These are phyloP conservation scores for Drosophila sp. DNA, from an alignment of 1,140 invertebrate genomes.

Conservation along the genomic window DNA sequence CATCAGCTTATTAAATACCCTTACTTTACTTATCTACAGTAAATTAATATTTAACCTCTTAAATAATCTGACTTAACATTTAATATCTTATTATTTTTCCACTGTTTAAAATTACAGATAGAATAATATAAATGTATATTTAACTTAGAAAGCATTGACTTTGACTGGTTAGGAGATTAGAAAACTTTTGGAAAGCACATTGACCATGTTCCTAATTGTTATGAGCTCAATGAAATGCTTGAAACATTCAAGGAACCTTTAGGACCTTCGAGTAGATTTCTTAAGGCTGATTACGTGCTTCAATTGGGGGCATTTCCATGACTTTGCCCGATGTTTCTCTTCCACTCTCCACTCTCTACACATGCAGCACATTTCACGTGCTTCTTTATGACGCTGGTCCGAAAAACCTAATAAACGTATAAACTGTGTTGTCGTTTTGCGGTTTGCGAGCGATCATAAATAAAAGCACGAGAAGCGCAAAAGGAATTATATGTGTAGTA, in stretches of 20 bases:
- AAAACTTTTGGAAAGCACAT: slow-evolving; percentile 3
- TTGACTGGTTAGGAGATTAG: too few relatives aligned
- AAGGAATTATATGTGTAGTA: slow-evolving; percentile 38
- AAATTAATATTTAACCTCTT: too few relatives aligned
- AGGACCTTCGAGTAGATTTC: slow-evolving; percentile 37
- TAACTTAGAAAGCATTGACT: too few relatives aligned
- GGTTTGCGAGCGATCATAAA: slow-evolving; percentile 57
- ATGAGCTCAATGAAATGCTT: slow-evolving; percentile 1
- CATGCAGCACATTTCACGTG: slow-evolving; percentile 53
- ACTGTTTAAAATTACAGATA: background rate
- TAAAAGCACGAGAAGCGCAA: slow-evolving; percentile 46
- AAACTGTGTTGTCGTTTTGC: slow-evolving; percentile 46
- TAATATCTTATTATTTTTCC: too few relatives aligned
- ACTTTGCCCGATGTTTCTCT: slow-evolving; percentile 22
- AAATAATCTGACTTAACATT: too few relatives aligned
- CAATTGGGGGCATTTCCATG: slow-evolving; percentile 34
- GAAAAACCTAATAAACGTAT: slow-evolving; percentile 59
- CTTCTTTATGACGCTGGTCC: slow-evolving; percentile 18
- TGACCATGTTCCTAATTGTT: background rate
- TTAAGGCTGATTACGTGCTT: slow-evolving; percentile 54
- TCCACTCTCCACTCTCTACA: background rate
- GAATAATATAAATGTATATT: background rate
- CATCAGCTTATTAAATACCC: background rate
- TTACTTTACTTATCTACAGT: background rate
- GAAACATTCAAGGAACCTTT: background rate